phyloP scores from a whole-genome alignment of 2,113 vertebrate species.

The Leptosomus discolor region DNA sequence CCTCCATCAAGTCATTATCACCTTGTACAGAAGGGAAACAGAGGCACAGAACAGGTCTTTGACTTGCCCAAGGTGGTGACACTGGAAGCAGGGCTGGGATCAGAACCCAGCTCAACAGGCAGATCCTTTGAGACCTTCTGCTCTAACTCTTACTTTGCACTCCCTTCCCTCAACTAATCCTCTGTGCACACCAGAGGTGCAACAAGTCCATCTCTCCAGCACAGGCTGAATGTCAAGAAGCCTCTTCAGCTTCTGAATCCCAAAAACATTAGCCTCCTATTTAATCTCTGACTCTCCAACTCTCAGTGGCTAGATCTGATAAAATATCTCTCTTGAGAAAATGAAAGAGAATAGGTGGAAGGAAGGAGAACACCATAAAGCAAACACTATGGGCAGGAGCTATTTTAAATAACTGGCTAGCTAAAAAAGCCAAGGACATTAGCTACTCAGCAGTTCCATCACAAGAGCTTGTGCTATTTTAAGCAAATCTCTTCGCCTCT shows the following conservation, averaged over 20 bases:
- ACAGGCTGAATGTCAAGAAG: background rate
- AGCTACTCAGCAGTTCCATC: constrained; percentile 66
- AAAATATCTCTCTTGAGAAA: constrained; percentile 51
- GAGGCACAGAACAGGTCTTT: background rate
- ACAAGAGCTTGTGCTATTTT: constrained; percentile 56
- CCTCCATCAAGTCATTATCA: background rate
- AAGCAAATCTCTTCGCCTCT: constrained; percentile 29
- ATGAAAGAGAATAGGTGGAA: constrained; percentile 44
- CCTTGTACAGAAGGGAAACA: background rate
- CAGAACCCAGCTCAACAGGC: background rate
- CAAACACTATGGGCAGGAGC: constrained; percentile 59
- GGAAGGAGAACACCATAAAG: constrained; percentile 59
- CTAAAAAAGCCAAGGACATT: constrained; percentile 68
- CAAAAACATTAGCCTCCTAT: background rate
- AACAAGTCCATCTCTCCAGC: background rate
- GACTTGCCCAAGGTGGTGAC: background rate
- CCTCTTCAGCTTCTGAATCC: background rate
- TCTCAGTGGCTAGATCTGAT: background rate
- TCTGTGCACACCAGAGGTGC: background rate
- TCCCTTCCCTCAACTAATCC: background rate
- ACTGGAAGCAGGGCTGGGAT: background rate
- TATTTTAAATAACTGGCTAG: constrained; percentile 68
- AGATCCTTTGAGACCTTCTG: background rate
- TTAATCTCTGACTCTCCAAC: constrained; percentile 16
- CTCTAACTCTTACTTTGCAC: background rate